Conservation (phyloP, 2,797 vertebrate species). For the Harpagifer antarcticus region DNA sequence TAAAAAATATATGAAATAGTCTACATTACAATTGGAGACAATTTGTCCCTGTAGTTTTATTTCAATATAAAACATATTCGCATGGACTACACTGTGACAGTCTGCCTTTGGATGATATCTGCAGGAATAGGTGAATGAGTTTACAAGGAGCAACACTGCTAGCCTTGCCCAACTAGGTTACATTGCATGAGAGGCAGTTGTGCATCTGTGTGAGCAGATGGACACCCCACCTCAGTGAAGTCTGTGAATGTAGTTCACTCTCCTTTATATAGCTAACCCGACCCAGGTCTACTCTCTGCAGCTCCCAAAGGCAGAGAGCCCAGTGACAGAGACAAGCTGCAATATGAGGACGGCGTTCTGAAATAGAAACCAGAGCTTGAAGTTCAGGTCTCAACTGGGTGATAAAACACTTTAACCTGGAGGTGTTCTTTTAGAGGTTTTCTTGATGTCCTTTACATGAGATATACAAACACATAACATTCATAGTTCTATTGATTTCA, state of each 20-base stretch:
- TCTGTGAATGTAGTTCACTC: slow-evolving; percentile 58
- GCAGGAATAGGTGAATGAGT: slow-evolving; percentile 3
- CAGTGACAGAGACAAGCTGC: background rate
- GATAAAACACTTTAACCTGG: background rate
- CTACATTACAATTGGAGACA: background rate
- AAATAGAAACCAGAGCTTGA: slow-evolving; percentile 41
- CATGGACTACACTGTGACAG: background rate
- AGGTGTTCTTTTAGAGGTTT: background rate
- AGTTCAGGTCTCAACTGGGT: slow-evolving; percentile 2
- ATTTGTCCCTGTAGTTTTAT: background rate
- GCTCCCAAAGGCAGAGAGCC: slow-evolving; percentile 56
- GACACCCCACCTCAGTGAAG: slow-evolving; percentile 35
- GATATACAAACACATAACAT: background rate
- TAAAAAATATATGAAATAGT: too few relatives aligned
- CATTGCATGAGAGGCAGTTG: background rate
- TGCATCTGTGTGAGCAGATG: slow-evolving; percentile 65
- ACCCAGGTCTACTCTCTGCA: slow-evolving; percentile 42
- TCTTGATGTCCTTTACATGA: background rate
- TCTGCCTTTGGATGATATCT: background rate
- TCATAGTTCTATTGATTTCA: background rate
- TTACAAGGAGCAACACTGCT: slow-evolving; percentile 11
- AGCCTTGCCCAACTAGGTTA: slow-evolving; percentile 45
- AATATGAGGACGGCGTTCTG: slow-evolving; percentile 21
- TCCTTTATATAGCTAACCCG: slow-evolving; percentile 70
- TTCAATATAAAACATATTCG: slow-evolving; percentile 1